These are phyloP conservation scores for Tragelaphus imberbis DNA, from an alignment of 2,113 vertebrate species.

Conservation along the genomic window DNA sequence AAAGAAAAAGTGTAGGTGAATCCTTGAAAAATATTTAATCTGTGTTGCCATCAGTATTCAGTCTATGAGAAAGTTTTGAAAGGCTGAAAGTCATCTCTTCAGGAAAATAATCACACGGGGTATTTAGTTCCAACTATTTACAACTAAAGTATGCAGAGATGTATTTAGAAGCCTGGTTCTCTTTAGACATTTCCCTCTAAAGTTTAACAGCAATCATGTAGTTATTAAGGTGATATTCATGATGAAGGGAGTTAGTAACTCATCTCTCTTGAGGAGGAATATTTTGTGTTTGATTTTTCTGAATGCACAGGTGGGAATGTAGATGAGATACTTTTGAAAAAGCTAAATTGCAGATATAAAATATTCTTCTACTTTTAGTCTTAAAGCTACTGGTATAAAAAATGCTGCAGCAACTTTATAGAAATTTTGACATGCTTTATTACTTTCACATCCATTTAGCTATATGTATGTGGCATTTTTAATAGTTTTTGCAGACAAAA, in stretches of 20 bases:
- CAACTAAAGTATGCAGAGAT: not conserved
- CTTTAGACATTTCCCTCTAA: not conserved
- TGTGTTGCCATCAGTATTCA: not conserved
- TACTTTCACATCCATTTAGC: not conserved
- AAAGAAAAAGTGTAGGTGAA: not conserved
- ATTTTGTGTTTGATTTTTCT: not conserved
- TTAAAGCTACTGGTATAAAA: not conserved
- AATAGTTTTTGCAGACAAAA: not conserved
- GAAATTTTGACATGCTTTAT: not conserved
- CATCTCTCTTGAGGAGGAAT: not conserved
- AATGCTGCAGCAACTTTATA: not conserved
- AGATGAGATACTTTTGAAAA: slow-evolving; percentile 3
- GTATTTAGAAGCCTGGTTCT: not conserved
- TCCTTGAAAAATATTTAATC: not conserved
- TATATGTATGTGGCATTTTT: not conserved
- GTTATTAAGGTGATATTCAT: not conserved
- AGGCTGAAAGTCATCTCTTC: not conserved
- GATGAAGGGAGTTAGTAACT: not conserved
- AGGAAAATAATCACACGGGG: not conserved
- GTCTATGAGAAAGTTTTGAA: not conserved
- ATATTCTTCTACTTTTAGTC: not conserved
- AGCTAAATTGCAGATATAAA: not conserved
- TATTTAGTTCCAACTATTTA: not conserved
- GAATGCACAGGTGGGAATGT: not conserved
- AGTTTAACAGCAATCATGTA: not conserved